Base-by-base conservation (phyloP, 2,113 vertebrate genomes). In the Stigmatopora argus region DNA sequence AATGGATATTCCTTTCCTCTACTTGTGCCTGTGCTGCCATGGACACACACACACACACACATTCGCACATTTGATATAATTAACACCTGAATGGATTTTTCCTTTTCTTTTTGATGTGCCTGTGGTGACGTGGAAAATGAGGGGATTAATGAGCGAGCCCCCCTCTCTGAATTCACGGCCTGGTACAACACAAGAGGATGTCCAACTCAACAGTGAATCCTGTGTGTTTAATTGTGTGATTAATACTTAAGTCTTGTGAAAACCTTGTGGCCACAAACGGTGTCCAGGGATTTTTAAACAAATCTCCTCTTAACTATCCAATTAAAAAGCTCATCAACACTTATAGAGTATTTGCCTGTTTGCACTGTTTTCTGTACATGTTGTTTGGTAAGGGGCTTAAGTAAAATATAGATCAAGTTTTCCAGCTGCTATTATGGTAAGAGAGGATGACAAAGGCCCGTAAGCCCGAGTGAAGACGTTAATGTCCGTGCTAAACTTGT, bases 71-170 rank as follows among this genome's bases (percentile, higher is more conserved):
- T 86, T 86, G 77, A 80, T 78, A 72, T 86, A 86, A 89, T 87
- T 84, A 87, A 83, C 44, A 73, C 73, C 70, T 75, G 80, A 74
- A 79, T 67, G 71, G 82, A 61, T 69, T 77, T 57, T 83, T 83
- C 77, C 53, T 83, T 81, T 84, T 89, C 81, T 86, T 83, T 75
- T 12, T 60, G 83, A 82, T 85, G 80, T 71, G 62, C 78, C 71
- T 77, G 78, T 78, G 83, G 82, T 82, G 81, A 83, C 84, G 83
- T 86, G 81, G 83, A 87, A 86, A 86, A 86, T 84, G 85, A 79
- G 68, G 72, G 85, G 85, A 86, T 86, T 87, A 85, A 85, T 76
- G 85, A 70, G 26, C 26, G 2, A 1, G 2, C 26, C 63, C 74
- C 77, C 73, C 57, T 72, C 47, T 74, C 80, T 84, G 84, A 89